phyloP scores from a whole-genome alignment of 2,888 invertebrate species.

The Cosmia trapezina region DNA sequence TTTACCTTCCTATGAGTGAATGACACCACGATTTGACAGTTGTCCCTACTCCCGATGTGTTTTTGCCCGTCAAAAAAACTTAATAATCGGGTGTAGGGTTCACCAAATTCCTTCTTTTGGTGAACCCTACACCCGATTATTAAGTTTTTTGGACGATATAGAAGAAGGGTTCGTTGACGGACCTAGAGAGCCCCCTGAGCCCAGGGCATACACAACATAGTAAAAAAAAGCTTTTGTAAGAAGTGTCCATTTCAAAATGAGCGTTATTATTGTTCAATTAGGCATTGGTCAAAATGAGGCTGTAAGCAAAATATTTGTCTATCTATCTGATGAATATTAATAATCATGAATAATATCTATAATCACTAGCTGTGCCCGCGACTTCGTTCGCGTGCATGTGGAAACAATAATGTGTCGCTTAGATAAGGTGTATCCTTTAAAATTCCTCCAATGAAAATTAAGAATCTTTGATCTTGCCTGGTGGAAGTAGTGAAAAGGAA shows the following conservation, averaged over 20 bases:
- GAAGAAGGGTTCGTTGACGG: not conserved
- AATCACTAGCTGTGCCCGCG: too few species aligned
- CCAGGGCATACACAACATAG: not conserved
- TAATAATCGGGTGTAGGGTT: not conserved
- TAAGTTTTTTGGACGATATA: not conserved
- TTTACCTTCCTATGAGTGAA: too few species aligned
- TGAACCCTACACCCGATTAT: too few species aligned
- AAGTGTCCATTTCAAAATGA: not conserved
- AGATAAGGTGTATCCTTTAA: too few species aligned
- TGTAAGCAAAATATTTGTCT: not conserved
- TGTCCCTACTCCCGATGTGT: not conserved
- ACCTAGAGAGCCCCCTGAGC: not conserved
- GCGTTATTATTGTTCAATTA: not conserved
- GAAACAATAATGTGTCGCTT: too few species aligned
- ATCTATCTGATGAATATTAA: not conserved
- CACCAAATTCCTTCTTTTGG: too few species aligned
- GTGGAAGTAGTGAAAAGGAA: too few species aligned
- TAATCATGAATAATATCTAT: too few species aligned
- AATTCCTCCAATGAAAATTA: too few species aligned
- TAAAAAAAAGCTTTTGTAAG: not conserved
- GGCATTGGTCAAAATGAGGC: not conserved
- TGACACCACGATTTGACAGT: not conserved
- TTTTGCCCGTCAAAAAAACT: not conserved
- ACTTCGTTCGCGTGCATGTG: too few species aligned
- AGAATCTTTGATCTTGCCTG: too few species aligned